Evolutionary conservation across 2,113 vertebrate species (phyloP).

Genomic region (Pituophis catenifer): DNA sequence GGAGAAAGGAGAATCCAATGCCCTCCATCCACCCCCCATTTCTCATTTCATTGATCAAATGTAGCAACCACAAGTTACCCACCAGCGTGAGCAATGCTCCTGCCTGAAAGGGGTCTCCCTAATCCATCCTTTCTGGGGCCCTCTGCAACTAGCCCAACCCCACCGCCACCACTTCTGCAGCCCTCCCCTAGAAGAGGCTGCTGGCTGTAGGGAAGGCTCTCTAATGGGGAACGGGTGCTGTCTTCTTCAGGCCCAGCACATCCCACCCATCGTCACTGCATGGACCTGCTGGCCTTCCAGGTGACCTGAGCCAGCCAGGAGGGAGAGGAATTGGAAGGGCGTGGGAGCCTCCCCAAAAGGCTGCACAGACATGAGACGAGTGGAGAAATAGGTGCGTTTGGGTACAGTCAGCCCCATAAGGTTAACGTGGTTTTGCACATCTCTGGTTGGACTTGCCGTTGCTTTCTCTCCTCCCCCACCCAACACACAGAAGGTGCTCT

Average conservation of each 20-base stretch:
- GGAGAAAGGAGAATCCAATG: not conserved
- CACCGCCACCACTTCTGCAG: not conserved
- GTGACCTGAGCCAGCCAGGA: not conserved
- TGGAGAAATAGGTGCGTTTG: fast-evolving
- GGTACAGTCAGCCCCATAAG: fast-evolving
- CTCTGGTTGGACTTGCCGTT: not conserved
- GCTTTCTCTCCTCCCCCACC: not conserved
- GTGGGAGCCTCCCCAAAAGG: not conserved
- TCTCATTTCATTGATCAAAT: too few species aligned
- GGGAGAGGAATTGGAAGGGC: not conserved
- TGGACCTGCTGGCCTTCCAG: not conserved
- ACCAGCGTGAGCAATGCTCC: fast-evolving
- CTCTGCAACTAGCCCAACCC: not conserved
- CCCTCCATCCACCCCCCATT: too few species aligned
- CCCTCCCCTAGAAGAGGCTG: not conserved
- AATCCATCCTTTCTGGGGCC: not conserved
- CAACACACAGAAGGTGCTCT: too few species aligned
- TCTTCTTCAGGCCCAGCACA: fast-evolving
- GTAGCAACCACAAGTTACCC: not conserved
- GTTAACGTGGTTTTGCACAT: not conserved
- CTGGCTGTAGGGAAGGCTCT: not conserved
- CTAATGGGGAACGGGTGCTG: not conserved
- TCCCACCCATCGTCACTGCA: not conserved
- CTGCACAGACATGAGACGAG: not conserved
- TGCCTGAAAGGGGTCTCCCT: not conserved